Percentiles rank a stretch among this genome's conserved stretches.
These are phyloP conservation scores for Brachyrhaphis roseni DNA, from an alignment of 2,797 vertebrate species.

Conservation along the genomic window DNA sequence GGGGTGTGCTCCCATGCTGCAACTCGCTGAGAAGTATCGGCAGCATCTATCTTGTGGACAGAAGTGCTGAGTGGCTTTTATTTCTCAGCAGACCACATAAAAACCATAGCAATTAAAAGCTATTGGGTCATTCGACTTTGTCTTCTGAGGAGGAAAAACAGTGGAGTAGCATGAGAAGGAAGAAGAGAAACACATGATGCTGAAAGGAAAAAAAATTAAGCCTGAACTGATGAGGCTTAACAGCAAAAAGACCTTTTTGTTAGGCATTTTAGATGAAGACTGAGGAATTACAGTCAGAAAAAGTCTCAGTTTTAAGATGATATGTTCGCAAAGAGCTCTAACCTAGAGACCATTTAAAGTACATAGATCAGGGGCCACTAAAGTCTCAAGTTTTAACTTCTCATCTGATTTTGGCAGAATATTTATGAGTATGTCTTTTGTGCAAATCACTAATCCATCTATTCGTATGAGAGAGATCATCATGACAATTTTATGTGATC, in stretches of 20 bases:
- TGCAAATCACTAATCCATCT: constrained; percentile 7
- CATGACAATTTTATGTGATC: neutral
- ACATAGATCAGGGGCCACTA: constrained; percentile 28
- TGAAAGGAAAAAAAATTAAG: constrained; percentile 27
- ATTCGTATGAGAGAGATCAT: neutral
- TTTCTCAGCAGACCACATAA: constrained; percentile 75
- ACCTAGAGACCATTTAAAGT: constrained; percentile 30
- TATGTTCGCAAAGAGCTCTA: constrained; percentile 40
- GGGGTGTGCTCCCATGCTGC: constrained; percentile 62
- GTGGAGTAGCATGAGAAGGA: constrained; percentile 35
- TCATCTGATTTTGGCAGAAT: constrained; percentile 36
- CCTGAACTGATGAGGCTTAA: constrained; percentile 32
- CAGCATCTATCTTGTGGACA: constrained; percentile 80
- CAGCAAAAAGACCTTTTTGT: constrained; percentile 40
- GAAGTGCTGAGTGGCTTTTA: constrained; percentile 81
- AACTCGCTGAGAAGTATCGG: constrained; percentile 70
- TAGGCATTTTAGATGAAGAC: constrained; percentile 46
- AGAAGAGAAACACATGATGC: constrained; percentile 24
- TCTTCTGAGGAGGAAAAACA: constrained; percentile 52
- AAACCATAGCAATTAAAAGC: constrained; percentile 79
- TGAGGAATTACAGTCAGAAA: constrained; percentile 50
- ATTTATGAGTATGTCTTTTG: constrained; percentile 17
- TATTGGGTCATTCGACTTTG: constrained; percentile 72
- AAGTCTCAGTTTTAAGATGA: constrained; percentile 47
- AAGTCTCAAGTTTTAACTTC: constrained; percentile 36